Conservation (phyloP, 2,113 vertebrate species). For the Dasypus novemcinctus region DNA sequence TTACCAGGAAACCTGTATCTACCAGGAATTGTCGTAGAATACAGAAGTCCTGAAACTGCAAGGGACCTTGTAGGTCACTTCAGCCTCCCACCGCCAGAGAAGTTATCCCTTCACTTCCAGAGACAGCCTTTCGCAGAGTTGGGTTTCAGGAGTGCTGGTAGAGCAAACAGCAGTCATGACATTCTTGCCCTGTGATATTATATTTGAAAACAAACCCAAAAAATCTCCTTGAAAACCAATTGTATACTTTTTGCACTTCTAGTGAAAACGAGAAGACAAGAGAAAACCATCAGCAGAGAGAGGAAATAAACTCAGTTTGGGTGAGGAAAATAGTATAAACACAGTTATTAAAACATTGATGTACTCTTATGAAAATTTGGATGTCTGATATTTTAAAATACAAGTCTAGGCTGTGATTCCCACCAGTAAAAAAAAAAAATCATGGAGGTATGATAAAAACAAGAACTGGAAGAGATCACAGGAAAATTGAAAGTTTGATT, state of each 20-base stretch:
- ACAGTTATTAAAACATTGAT: background rate
- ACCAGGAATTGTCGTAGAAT: background rate
- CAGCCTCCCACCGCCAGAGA: background rate
- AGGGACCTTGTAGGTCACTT: background rate
- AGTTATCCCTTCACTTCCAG: background rate
- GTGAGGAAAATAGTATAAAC: background rate
- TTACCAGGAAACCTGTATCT: background rate
- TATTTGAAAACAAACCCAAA: background rate
- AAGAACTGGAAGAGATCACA: background rate
- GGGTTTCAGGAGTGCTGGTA: background rate
- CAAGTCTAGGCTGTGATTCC: background rate
- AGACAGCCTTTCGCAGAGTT: background rate
- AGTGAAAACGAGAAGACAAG: background rate
- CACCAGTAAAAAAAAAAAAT: background rate
- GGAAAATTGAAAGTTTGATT: background rate
- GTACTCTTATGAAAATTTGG: background rate
- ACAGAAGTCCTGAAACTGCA: background rate
- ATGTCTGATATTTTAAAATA: conserved; percentile 18
- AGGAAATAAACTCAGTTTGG: conserved; percentile 5
- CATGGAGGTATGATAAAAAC: background rate
- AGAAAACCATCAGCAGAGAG: background rate
- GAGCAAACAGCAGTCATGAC: background rate
- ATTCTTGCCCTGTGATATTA: background rate
- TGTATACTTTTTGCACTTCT: background rate
- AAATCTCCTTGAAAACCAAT: background rate